Base-by-base conservation (phyloP, 2,888 invertebrate genomes). In the Hecatera dysodea region DNA sequence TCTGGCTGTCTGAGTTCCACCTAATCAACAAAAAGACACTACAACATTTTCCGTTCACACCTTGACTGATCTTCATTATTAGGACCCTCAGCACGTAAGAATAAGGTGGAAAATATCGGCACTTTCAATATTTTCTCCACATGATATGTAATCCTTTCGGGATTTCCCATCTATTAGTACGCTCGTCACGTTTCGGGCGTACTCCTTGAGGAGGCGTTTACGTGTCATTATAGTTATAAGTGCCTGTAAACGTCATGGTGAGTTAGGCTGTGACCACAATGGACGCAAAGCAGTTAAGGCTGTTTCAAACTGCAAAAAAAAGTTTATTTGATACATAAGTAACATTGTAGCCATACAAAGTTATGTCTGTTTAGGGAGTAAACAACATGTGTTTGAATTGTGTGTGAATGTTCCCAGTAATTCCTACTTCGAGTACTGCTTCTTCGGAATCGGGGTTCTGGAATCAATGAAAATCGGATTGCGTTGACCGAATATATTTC, bases 41-140 rank as follows among this genome's bases (percentile, higher is more conserved):
- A n/a, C 24, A 56, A 39, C 50, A 50, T 27, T 48, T 11, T 64
- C 24, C 22, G 11, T 24, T 60, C 17, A 57, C 50, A 63, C 50
- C 42, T 60, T 52, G 27, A 56, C 62, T 12, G 56, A 33, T 53
- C 39, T 42, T 36, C 46, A 59, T 59, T 24, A 67, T 71, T 57
- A 57, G 33, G 15, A 76, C 59, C 65, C 53, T 12, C 36, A 24
- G 19, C 79, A 72, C 80, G 72, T 73, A 56, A n/a, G 1, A 46
- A 36, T 44, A 57, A 42, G 63, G 56, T 67, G 66, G 68, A 72
- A 75, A 84, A 75, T 85, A 73, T 81, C 57, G 66, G 59, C 67
- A 77, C 44, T 77, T 83, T 74, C 71, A 77, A 86, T 78, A 85
- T 86, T 84, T 79, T 75, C 65, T 80, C 53, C 69, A 52, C 57